Conservation (phyloP, 2,113 vertebrate genomes). For the Morphnarchus princeps region DNA sequence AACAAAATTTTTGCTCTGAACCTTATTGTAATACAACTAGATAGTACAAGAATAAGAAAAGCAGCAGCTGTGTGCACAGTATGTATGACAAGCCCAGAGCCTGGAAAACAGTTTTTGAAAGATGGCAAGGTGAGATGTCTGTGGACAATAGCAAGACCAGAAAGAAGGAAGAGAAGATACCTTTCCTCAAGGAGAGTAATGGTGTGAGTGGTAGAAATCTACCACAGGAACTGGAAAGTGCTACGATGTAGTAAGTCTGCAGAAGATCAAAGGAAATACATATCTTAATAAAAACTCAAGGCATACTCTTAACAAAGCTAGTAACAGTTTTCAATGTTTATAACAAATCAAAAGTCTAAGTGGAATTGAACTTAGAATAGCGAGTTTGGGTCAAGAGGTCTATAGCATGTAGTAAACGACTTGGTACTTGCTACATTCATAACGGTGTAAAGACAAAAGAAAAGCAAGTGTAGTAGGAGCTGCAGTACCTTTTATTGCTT, state of each 20-base stretch:
- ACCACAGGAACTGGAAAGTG: not conserved
- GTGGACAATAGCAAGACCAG: not conserved
- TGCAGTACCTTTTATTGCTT: not conserved
- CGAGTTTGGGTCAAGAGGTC: not conserved
- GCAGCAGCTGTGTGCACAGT: not conserved
- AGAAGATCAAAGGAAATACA: not conserved
- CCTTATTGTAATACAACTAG: not conserved
- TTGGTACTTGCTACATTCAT: not conserved
- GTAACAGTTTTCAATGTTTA: not conserved
- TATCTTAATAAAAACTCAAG: not conserved
- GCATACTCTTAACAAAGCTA: not conserved
- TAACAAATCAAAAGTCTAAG: not conserved
- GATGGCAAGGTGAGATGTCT: not conserved
- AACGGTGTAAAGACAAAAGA: not conserved
- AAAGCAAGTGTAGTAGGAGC: not conserved
- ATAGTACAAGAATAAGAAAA: not conserved
- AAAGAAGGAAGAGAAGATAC: not conserved
- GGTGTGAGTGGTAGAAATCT: not conserved
- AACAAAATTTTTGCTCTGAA: not conserved
- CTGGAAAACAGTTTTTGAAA: not conserved
- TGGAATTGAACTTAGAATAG: not conserved
- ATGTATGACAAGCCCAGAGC: not conserved
- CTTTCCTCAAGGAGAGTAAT: not conserved
- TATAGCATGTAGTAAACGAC: not conserved
- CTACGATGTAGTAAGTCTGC: rapidly evolving